Evolutionary conservation across 1,140 invertebrate species (phyloP), one percentile per base, ranked within the genome.

Genomic region (Drosophila simulans): DNA sequence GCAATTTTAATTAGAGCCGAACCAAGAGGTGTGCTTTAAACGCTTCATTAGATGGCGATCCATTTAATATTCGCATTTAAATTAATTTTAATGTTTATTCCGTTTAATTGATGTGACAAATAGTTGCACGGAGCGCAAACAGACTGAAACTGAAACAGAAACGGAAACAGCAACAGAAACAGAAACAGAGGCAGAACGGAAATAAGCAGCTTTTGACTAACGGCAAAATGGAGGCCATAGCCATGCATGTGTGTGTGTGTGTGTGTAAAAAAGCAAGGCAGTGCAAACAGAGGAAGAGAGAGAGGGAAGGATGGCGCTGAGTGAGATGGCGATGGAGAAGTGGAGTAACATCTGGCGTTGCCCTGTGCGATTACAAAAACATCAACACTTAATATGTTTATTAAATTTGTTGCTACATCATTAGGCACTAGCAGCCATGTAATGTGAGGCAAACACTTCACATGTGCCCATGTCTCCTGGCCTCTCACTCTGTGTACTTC

Each of bases 331-430:
- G 13, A 31, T 17, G 48, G 4, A 25, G 11, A 37, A 66, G 34
- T 62, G 56, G 42, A 55, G 66, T 63, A 42, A 56, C 63, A 60
- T 55, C 54, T 80, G 65, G 57, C 39, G 55, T n/a, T 70, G 43
- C 42, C 46, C 77, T 58, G 45, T 46, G 72, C 76, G 84, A 88
- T 88, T 89, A 80, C 83, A 88, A 89, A 83, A 88, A 89, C 84
- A 88, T 89, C 83, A 88, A 88, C 84, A 88, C 84, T 88, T 89
- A 88, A 88, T 88, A 88, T 90, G 85, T 90, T 89, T 89, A 90
- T 90, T 90, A 90, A 89, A 89, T 89, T 90, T 90, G 84, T 89
- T 90, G 85, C 85, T 90, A 90, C 84, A 90, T 89, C 84, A 89
- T 89, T 89, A 89, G 84, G 84, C 84, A 84, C 84, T 89, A 84